phyloP scores from a whole-genome alignment of 2,113 vertebrate species.

The Thamnaconus septentrionalis region DNA sequence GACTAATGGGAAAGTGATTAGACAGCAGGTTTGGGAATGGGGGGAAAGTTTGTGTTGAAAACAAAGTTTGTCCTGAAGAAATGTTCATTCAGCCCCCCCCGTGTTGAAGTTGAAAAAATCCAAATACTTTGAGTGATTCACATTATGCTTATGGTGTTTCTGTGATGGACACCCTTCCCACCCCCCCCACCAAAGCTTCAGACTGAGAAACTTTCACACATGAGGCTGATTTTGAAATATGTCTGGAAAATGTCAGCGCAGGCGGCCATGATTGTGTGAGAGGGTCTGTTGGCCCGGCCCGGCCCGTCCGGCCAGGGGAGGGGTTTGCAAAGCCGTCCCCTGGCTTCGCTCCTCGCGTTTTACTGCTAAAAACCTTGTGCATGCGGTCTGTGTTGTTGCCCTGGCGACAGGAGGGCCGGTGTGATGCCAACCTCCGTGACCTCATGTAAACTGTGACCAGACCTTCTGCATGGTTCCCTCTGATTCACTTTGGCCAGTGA shows the following conservation, averaged over 20 bases:
- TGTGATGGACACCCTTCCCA: too few species aligned
- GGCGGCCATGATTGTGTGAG: background rate
- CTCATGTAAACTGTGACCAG: slow-evolving; percentile 16
- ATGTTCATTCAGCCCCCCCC: too few species aligned
- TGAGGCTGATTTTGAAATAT: background rate
- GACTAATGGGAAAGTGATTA: slow-evolving; percentile 59
- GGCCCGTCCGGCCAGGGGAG: background rate
- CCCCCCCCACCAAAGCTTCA: too few species aligned
- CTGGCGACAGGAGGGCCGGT: slow-evolving; percentile 6
- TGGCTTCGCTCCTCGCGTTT: slow-evolving; percentile 14
- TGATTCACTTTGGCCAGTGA: slow-evolving; percentile 21
- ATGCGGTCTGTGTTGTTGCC: slow-evolving; percentile 38
- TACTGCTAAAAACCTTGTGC: slow-evolving; percentile 18
- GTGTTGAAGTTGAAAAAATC: too few species aligned
- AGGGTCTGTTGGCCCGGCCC: background rate
- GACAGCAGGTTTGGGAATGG: slow-evolving; percentile 16
- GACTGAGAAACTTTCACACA: too few species aligned
- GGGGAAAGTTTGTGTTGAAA: background rate
- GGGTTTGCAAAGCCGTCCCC: background rate
- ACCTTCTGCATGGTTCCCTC: slow-evolving; percentile 7
- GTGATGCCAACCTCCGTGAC: slow-evolving; percentile 13
- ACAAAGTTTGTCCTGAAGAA: background rate
- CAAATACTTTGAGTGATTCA: too few species aligned
- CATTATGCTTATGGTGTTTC: too few species aligned
- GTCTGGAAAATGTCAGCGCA: background rate